Evolutionary conservation across 2,888 invertebrate genomes (phyloP).

Genomic region (Scaeva pyrastri): DNA sequence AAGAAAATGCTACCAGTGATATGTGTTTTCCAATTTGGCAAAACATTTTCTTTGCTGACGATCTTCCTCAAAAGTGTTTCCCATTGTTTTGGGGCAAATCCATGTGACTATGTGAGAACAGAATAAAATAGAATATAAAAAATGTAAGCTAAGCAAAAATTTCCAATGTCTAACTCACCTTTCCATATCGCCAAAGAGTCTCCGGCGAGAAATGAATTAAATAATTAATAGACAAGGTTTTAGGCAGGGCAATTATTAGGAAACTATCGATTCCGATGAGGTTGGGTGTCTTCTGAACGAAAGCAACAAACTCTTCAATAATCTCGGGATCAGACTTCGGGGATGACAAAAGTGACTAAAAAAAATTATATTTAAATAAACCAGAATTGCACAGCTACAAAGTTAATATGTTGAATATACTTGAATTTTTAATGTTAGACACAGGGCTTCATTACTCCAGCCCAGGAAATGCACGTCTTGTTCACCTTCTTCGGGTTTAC

Average conservation of each 20-base stretch:
- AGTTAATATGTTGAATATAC: slow-evolving; percentile 60
- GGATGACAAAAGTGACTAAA: slow-evolving; percentile 85
- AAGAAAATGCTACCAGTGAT: slow-evolving; percentile 78
- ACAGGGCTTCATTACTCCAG: slow-evolving; percentile 81
- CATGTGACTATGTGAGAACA: slow-evolving; percentile 81
- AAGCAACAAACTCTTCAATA: slow-evolving; percentile 86
- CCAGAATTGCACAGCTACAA: too few species aligned
- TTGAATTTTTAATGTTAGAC: slow-evolving; percentile 81
- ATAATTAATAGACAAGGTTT: slow-evolving; percentile 85
- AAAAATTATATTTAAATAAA: too few species aligned
- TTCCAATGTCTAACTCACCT: slow-evolving; percentile 83
- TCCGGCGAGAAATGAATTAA: slow-evolving; percentile 87
- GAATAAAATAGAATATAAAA: slow-evolving; percentile 14
- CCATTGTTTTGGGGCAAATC: slow-evolving; percentile 82
- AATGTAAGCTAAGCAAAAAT: not conserved
- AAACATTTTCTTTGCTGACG: slow-evolving; percentile 80
- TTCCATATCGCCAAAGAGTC: slow-evolving; percentile 87
- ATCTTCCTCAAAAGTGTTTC: slow-evolving; percentile 82
- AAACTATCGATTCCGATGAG: slow-evolving; percentile 85
- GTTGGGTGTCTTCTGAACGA: slow-evolving; percentile 86
- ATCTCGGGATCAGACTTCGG: slow-evolving; percentile 84
- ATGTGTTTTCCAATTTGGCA: slow-evolving; percentile 81
- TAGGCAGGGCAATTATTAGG: slow-evolving; percentile 84
- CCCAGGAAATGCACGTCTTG: slow-evolving; percentile 81
- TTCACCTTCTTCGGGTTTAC: slow-evolving; percentile 81